phyloP scores from a whole-genome alignment of 2,888 invertebrate genomes.

The Eupithecia subumbrata region DNA sequence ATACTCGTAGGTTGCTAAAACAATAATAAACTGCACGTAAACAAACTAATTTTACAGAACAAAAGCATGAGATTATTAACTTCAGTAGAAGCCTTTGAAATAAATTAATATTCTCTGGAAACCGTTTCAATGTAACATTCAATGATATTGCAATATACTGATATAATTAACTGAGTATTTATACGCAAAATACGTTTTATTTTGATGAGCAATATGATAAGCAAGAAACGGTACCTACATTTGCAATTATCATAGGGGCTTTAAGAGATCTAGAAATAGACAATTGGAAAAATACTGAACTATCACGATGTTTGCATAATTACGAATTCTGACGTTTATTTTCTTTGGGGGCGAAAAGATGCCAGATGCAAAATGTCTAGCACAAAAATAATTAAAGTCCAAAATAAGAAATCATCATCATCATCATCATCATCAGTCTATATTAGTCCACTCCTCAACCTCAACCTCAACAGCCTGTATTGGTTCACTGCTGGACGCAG shows the following conservation, averaged over 20 bases:
- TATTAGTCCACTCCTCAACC: no score
- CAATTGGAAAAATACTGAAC: background rate
- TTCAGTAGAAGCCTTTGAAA: background rate
- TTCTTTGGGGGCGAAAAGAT: background rate
- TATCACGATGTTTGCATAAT: background rate
- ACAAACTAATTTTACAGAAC: background rate
- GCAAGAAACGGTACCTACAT: background rate
- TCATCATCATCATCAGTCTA: no score
- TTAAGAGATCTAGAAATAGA: background rate
- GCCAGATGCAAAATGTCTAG: background rate
- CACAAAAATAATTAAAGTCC: background rate
- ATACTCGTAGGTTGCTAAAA: background rate
- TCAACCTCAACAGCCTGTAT: no score
- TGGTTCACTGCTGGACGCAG: no score
- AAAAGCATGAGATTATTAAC: background rate
- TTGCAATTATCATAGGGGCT: background rate
- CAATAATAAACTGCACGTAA: background rate
- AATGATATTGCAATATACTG: background rate
- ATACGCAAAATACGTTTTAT: background rate
- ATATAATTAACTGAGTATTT: background rate
- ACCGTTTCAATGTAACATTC: background rate
- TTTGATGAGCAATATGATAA: background rate
- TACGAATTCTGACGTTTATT: no score
- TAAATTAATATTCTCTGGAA: background rate
- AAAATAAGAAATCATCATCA: background rate